These are phyloP conservation scores for Athripsodes cinereus DNA, from an alignment of 2,888 invertebrate species.

Conservation along the genomic window DNA sequence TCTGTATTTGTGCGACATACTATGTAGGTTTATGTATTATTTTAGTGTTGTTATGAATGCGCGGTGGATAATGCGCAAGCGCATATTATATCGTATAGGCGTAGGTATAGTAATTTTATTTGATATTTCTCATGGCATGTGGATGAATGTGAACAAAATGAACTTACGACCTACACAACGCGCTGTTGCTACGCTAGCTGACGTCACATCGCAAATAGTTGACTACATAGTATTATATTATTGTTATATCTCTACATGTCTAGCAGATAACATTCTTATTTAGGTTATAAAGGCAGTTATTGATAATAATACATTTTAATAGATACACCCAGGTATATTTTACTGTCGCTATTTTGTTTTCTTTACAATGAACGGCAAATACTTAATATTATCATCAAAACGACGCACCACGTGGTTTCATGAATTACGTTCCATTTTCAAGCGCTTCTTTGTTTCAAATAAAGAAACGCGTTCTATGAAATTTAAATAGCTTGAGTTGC, in stretches of 20 bases:
- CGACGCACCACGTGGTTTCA: too few relatives aligned
- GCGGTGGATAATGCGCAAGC: constrained; percentile 6
- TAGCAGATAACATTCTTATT: background rate
- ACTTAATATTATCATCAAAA: too few relatives aligned
- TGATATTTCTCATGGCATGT: background rate
- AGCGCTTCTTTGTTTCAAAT: too few relatives aligned
- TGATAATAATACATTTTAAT: too few relatives aligned
- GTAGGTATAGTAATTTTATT: background rate
- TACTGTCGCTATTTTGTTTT: too few relatives aligned
- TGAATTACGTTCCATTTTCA: too few relatives aligned
- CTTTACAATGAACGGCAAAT: too few relatives aligned
- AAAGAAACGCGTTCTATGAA: too few relatives aligned
- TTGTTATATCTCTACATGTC: background rate
- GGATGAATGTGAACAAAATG: constrained; percentile 18
- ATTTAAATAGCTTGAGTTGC: too few relatives aligned
- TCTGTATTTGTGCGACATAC: constrained; percentile 9
- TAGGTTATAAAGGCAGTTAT: too few relatives aligned
- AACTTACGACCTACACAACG: constrained; percentile 23
- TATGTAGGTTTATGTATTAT: constrained; percentile 2
- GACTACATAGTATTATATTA: constrained; percentile 11
- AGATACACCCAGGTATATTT: too few relatives aligned
- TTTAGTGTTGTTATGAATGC: background rate
- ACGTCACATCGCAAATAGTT: constrained; percentile 20
- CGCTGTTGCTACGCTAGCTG: constrained; percentile 22
- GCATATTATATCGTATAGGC: background rate